Base-by-base conservation (phyloP, 2,888 invertebrate genomes). In the Mythimna vitellina region DNA sequence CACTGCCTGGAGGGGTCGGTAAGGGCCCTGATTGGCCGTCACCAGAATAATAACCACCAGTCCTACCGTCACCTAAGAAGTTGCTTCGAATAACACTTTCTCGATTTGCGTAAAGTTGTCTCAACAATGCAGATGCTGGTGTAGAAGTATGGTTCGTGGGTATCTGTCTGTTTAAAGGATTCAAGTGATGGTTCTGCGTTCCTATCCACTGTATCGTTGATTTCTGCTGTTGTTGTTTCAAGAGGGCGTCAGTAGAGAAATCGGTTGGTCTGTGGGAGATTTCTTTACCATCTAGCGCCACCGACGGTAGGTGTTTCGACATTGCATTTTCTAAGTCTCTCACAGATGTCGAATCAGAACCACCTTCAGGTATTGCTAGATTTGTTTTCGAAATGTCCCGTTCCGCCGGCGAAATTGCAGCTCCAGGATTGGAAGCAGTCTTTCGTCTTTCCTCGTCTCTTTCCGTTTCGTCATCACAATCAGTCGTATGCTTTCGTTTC, bases 71-170 rank as follows among this genome's bases (percentile, higher is more conserved):
- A 32, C 96, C 95, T 79, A 96, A 89, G 83, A 96, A 98, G 87
- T 99, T 99, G 46, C 99, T 99, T 49, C 99, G 97, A 84, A 99
- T 99, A 20, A 99, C 99, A 90, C 99, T 99, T 93, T 99, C 99
- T 60, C 99, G 97, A 90, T 99, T 99, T 22, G 98, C 98, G 91
- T 99, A 99, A 3, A 99, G 96, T 91, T 99, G 99, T 38, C 99
- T 96, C 12, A 99, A 95, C 29, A 99, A 96, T 0, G 99, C 98
- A 0, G 99, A 98, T 0, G 99, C 99, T 0, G 99, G 99, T 78
- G 99, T 97, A 0, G 97, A 96, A 20, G 96, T 94, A 84, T 97
- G 97, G 78, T 94, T 89, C 65, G 94, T 90, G 86, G 97, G 94
- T 86, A 96, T 96, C 88, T 97, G 97, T 86, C 97, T 97, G 70